Evolutionary conservation across 2,888 invertebrate genomes (phyloP).

Genomic region (Panopea generosa): DNA sequence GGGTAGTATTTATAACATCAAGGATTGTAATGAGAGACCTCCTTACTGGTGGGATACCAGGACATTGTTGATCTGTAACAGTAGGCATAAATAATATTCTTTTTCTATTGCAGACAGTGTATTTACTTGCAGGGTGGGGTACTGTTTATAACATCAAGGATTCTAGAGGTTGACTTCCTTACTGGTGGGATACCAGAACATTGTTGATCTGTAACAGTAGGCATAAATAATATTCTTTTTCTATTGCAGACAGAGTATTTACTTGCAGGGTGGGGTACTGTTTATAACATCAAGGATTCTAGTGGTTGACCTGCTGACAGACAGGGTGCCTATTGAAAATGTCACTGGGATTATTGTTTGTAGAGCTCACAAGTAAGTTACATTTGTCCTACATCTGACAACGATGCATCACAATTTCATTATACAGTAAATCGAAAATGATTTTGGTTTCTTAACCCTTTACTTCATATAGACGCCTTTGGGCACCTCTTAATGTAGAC

Average conservation of each 20-base stretch:
- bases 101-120: background rate
- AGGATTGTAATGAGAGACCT: background rate
- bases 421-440: no score
- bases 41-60: background rate
- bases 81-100: no score
- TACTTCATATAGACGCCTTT: no score
- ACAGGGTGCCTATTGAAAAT: conserved; percentile 94
- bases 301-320: conserved; percentile 97
- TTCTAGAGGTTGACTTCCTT: background rate
- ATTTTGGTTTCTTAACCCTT: no score
- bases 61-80: background rate
- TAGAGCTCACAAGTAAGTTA: conserved; percentile 90
- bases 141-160: background rate
- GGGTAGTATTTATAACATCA: background rate
- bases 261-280: conserved; percentile 96
- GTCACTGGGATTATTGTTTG: conserved; percentile 96
- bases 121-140: conserved; percentile 81
- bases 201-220: background rate
- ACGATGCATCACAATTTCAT: no score
- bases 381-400: no score
- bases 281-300: conserved; percentile 97
- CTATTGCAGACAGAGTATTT: conserved; percentile 87
- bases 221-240: background rate
- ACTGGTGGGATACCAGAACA: no score
- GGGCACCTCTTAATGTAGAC: no score